A percentile compares a stretch with the other conserved stretches of the same genome.
These are phyloP conservation scores for Penaeus chinensis DNA, from an alignment of 1,140 invertebrate species.

Conservation along the genomic window DNA sequence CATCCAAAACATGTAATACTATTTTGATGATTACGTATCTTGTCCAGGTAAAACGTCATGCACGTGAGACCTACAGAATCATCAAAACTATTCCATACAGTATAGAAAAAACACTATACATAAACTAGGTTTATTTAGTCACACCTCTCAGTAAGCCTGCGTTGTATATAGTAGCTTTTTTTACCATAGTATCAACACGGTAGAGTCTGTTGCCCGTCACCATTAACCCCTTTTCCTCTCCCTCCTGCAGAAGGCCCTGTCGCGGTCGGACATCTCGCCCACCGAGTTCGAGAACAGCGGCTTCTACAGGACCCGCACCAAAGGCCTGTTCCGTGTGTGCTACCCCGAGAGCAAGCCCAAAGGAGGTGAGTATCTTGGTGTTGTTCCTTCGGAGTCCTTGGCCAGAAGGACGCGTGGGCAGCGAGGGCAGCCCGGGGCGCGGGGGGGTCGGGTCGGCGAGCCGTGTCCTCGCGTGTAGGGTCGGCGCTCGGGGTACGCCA, in stretches of 20 bases:
- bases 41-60: no score
- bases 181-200: constrained; percentile 1
- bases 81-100: not conserved
- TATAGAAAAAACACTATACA: not conserved
- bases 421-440: no score
- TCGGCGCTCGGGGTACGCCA: no score
- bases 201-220: no score
- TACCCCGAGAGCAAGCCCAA: constrained; percentile 87
- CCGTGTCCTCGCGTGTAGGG: no score
- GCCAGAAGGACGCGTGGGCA: no score
- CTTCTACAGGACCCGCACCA: constrained; percentile 86
- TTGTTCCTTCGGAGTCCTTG: not conserved
- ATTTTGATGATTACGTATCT: no score
- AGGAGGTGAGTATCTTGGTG: constrained; percentile 71
- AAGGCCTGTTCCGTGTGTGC: constrained; percentile 90
- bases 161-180: not conserved
- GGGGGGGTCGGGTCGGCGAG: no score
- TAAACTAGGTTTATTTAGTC: not conserved
- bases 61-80: no score
- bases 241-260: constrained; percentile 15
- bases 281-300: constrained; percentile 85
- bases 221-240: not conserved
- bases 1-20: no score
- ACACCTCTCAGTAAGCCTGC: not conserved
- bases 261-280: constrained; percentile 74